Conservation (phyloP, 1,140 invertebrate species). For the Brachionus rotundiformis region DNA sequence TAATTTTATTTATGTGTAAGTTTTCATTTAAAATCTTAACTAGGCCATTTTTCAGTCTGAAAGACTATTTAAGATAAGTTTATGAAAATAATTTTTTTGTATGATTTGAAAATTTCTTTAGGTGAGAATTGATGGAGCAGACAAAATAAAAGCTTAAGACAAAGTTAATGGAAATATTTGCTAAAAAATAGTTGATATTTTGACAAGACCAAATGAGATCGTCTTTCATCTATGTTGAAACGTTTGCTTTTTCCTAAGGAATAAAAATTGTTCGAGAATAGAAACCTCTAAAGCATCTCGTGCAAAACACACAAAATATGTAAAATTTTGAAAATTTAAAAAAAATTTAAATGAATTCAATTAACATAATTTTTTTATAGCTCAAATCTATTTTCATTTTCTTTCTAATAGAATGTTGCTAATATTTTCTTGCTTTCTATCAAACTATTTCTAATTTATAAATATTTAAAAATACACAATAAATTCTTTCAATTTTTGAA, state of each 20-base stretch:
- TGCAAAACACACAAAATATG: constrained; percentile 15
- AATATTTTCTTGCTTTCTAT: constrained; percentile 8
- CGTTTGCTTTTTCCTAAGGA: neutral
- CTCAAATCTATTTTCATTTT: neutral
- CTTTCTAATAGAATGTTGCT: neutral
- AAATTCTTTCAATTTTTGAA: neutral
- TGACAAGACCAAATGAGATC: neutral
- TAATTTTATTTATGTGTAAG: neutral
- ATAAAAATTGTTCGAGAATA: neutral
- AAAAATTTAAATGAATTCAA: constrained; percentile 4
- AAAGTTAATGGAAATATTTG: neutral
- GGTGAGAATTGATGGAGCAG: neutral
- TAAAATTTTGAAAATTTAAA: neutral
- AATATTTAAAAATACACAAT: constrained; percentile 33
- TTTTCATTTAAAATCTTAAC: neutral
- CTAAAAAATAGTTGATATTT: neutral
- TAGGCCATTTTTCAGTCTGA: neutral
- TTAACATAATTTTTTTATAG: constrained; percentile 27
- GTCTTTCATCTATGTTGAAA: neutral
- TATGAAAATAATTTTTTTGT: neutral
- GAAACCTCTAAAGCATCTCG: neutral
- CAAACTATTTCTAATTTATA: neutral
- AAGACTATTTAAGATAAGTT: neutral
- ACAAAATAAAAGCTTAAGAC: neutral
- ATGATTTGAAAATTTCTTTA: neutral